A percentile compares a stretch with the other conserved stretches of the same genome.
Conservation (phyloP, 2,113 vertebrate genomes). For the Ophiodon elongatus region DNA sequence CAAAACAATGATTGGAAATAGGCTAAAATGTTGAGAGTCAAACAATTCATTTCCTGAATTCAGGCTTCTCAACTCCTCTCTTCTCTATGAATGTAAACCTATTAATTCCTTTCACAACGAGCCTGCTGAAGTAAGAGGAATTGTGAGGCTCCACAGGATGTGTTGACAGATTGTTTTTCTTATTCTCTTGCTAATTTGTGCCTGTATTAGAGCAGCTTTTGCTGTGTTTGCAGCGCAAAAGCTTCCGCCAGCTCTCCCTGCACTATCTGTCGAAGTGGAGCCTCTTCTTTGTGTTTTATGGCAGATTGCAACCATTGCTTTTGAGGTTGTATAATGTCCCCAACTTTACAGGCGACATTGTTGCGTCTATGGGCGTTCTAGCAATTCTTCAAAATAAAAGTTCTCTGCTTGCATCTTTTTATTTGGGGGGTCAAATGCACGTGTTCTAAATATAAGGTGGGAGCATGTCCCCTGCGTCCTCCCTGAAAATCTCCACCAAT, state of each 20-base stretch:
- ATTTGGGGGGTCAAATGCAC: background rate
- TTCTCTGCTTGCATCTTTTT: background rate
- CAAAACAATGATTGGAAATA: background rate
- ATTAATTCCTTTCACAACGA: conserved; percentile 72
- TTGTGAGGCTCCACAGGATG: conserved; percentile 67
- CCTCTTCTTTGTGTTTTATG: background rate
- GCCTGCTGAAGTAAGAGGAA: conserved; percentile 63
- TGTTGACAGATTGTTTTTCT: conserved; percentile 67
- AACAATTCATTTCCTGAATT: background rate
- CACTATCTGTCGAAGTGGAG: background rate
- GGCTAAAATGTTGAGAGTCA: background rate
- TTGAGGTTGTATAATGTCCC: background rate
- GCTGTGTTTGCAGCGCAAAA: background rate
- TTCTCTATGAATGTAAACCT: conserved; percentile 82
- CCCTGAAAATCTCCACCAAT: background rate
- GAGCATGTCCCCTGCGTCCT: background rate
- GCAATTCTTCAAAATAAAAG: background rate
- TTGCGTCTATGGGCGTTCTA: background rate
- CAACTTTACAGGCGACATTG: background rate
- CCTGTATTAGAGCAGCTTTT: conserved; percentile 26
- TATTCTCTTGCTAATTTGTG: conserved; percentile 4
- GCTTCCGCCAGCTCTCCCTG: too few relatives aligned
- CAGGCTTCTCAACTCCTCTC: conserved; percentile 83
- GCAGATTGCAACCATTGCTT: background rate
- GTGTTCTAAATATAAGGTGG: background rate